Conservation (phyloP, 2,113 vertebrate genomes). For the Solenodon paradoxus region DNA sequence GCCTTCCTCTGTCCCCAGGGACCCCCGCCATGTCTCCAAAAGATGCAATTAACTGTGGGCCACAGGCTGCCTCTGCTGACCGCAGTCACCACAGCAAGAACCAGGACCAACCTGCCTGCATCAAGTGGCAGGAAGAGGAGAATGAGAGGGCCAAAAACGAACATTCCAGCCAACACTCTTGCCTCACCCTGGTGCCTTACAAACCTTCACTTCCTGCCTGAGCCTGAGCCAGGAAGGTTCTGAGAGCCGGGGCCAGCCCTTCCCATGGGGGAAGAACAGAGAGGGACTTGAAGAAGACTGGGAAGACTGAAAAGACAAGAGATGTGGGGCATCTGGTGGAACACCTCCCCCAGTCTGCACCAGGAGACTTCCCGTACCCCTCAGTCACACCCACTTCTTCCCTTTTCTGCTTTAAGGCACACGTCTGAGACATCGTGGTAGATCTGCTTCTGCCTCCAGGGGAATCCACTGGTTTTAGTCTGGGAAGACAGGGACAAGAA, state of each 20-base stretch:
- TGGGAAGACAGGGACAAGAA: not conserved
- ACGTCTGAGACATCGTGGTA: not conserved
- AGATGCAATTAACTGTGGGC: not conserved
- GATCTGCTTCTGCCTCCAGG: not conserved
- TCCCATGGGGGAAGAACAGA: not conserved
- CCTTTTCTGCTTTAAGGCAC: not conserved
- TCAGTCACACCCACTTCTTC: not conserved
- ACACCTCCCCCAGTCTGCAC: not conserved
- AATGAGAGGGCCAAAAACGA: not conserved
- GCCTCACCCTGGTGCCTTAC: not conserved
- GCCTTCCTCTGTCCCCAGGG: not conserved
- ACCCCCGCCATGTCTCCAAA: not conserved
- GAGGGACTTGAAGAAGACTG: not conserved
- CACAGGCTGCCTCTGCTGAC: not conserved
- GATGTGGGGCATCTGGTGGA: not conserved
- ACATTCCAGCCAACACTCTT: not conserved
- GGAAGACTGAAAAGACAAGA: not conserved
- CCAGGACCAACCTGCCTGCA: not conserved
- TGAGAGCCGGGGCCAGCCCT: not conserved
- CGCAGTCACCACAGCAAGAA: not conserved
- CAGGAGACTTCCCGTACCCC: not conserved
- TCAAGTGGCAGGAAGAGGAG: not conserved
- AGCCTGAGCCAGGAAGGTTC: not conserved
- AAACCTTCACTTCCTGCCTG: not conserved
- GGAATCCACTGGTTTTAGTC: not conserved